Evolutionary conservation across 2,888 invertebrate genomes (phyloP), one percentile per base, ranked within the genome.

Genomic region (Xanthia togata): DNA sequence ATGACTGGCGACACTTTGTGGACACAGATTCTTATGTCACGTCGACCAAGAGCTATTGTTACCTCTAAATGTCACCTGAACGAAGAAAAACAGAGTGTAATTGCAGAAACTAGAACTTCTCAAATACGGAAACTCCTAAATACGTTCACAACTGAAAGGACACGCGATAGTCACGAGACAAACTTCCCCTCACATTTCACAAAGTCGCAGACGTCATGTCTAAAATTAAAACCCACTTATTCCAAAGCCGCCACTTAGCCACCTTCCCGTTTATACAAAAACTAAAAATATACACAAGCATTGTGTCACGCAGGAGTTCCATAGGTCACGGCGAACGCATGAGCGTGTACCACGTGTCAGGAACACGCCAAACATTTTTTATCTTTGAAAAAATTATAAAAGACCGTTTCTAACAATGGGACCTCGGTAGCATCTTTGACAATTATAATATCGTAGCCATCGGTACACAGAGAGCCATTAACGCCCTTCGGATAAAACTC

Each of bases 391-490:
- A 96, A 95, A 94, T 94, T 95, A 95, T 96, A 95, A 96, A 96
- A 95, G 96, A 92, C 94, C 94, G 93, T 91, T 92, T 85, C 90
- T 92, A 94, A 96, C 96, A 96, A 96, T 95, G 92, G 95, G 90
- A 89, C 93, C 93, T 95, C 95, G 94, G 96, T 96, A 96, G 96
- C 96, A 96, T 96, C 96, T 96, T 96, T 96, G 96, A 96, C 96
- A 96, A 96, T 96, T 96, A 96, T 96, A 96, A 96, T 96, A 95
- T 95, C 94, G 91, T 89, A 88, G 92, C 87, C 89, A 87, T 83
- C 86, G 87, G 87, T 81, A 87, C 85, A 83, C 81, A 74, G 80
- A 92, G 92, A 86, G 91, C 83, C 91, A 92, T 94, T 94, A 94
- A 91, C 90, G 90, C 88, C 57, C 57, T 57, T 76, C 63, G 64